phyloP scores from a whole-genome alignment of 53 echinoderm and acorn worm genomes.

The Holothuria scabra region DNA sequence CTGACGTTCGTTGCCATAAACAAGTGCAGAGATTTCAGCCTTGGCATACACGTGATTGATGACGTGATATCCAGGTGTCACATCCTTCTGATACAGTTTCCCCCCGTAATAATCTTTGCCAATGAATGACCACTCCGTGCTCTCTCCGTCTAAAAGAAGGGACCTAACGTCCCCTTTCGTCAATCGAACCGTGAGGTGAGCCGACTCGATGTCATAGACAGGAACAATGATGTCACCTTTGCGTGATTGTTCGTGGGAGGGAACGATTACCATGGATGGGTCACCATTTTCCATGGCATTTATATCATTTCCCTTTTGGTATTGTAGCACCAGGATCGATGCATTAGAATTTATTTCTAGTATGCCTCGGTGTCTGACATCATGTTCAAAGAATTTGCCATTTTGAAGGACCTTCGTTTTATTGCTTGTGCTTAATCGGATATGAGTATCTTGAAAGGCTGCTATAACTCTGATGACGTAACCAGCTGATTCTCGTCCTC shows the following conservation, averaged over 20 bases:
- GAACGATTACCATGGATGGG: constrained; percentile 86
- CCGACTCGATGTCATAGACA: constrained; percentile 66
- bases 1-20: constrained; percentile 26
- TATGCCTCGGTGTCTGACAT: constrained; percentile 56
- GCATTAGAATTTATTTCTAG: constrained; percentile 75
- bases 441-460: constrained; percentile 68
- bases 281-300: constrained; percentile 73
- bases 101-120: constrained; percentile 17
- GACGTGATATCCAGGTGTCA: constrained; percentile 23
- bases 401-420: neutral
- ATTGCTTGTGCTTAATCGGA: constrained; percentile 56
- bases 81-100: neutral
- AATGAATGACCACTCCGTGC: constrained; percentile 5
- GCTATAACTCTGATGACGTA: constrained; percentile 90
- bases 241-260: constrained; percentile 88
- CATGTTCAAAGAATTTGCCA: constrained; percentile 77
- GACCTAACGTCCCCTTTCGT: neutral
- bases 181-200: constrained; percentile 36
- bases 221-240: constrained; percentile 82
- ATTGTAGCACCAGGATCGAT: constrained; percentile 85
- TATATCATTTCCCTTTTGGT: constrained; percentile 84
- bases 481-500: constrained; percentile 78
- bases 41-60: constrained; percentile 33
- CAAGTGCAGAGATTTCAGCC: constrained; percentile 34
- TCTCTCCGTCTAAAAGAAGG: constrained; percentile 26